phyloP scores from a whole-genome alignment of 2,888 invertebrate species.

The Ptilodon capucinus region DNA sequence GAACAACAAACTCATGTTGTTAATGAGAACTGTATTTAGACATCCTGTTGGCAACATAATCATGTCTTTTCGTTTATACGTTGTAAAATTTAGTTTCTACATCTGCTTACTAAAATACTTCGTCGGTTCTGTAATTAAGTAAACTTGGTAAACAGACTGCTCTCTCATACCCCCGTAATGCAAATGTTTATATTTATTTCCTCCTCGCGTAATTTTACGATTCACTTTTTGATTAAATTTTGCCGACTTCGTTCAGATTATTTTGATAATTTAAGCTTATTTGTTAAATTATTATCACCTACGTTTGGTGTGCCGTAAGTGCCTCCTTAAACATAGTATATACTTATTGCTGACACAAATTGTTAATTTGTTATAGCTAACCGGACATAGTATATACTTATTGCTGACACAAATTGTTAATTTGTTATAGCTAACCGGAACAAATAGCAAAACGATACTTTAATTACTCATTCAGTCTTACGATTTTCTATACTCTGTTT shows the following conservation, averaged over 20 bases:
- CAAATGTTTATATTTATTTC: not conserved
- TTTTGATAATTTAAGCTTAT: too few species aligned
- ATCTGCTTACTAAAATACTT: not conserved
- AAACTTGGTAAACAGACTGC: not conserved
- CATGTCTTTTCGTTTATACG: slow-evolving; percentile 4
- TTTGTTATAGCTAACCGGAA: slow-evolving; percentile 14
- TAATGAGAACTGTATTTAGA: not conserved
- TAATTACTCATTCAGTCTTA: slow-evolving; percentile 25
- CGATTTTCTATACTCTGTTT: slow-evolving; percentile 2
- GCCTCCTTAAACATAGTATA: too few species aligned
- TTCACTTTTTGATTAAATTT: too few species aligned
- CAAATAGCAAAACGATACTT: slow-evolving; percentile 7
- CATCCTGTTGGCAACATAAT: slow-evolving; percentile 18
- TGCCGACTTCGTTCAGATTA: too few species aligned
- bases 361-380: slow-evolving; percentile 5
- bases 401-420: slow-evolving; percentile 5
- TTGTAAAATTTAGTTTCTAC: not conserved
- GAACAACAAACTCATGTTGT: not conserved
- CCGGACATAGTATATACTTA: too few species aligned
- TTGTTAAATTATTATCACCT: too few species aligned
- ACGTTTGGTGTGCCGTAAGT: too few species aligned
- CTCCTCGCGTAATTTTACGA: not conserved
- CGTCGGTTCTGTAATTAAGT: not conserved
- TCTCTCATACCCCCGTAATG: too few species aligned
- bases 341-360: too few species aligned